Evolutionary conservation across 2,113 vertebrate species (phyloP).

Genomic region (Micromys minutus): DNA sequence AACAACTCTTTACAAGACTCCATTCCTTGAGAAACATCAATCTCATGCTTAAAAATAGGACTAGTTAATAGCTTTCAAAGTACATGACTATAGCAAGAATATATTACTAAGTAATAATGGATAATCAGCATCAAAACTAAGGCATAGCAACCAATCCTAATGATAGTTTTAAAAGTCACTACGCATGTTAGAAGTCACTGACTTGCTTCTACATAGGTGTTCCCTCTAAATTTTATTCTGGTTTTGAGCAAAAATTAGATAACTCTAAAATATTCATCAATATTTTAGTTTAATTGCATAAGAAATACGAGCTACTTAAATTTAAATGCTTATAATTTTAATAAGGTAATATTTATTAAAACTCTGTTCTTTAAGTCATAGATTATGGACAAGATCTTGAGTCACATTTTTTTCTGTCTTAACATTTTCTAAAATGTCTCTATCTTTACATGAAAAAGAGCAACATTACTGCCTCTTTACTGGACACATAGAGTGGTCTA

Average conservation of each 20-base stretch:
- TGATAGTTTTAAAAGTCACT: background rate
- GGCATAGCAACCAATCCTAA: background rate
- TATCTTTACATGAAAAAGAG: background rate
- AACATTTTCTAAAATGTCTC: background rate
- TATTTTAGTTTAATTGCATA: background rate
- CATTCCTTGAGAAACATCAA: background rate
- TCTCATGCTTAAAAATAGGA: background rate
- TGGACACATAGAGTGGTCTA: background rate
- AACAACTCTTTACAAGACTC: background rate
- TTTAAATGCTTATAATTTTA: background rate
- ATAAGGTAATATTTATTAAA: background rate
- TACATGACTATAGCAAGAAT: background rate
- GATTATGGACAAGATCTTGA: background rate
- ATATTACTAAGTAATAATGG: background rate
- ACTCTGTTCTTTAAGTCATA: background rate
- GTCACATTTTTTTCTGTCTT: constrained; percentile 9
- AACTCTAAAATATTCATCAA: background rate
- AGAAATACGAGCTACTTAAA: background rate
- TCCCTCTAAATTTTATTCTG: constrained; percentile 46
- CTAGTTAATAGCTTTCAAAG: background rate
- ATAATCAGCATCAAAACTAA: background rate
- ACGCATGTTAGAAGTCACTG: background rate
- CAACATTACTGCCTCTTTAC: background rate
- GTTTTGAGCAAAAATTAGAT: background rate
- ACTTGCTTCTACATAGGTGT: background rate